Conservation (phyloP, 2,888 invertebrate species). For the Augochlorella aurata region DNA sequence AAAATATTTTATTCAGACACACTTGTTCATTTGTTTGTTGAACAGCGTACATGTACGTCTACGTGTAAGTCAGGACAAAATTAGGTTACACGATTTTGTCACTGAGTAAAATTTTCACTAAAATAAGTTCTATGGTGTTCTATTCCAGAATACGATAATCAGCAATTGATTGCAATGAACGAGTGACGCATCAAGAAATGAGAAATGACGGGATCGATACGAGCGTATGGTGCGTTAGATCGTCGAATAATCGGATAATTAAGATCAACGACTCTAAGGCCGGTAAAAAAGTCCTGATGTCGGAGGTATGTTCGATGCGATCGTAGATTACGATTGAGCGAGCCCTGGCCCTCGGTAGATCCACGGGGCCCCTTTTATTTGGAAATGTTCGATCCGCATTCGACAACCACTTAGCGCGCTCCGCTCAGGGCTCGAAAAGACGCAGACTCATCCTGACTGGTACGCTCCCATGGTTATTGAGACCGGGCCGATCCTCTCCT, state of each 20-base stretch:
- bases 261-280: conserved; percentile 19
- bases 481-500: conserved; percentile 58
- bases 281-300: conserved; percentile 18
- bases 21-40: no score
- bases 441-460: conserved; percentile 69
- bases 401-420: conserved; percentile 67
- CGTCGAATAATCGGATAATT: conserved; percentile 22
- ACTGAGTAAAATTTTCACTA: no score
- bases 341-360: conserved; percentile 26
- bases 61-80: no score
- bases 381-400: conserved; percentile 61
- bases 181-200: background rate
- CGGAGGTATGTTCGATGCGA: conserved; percentile 4
- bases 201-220: background rate
- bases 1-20: no score
- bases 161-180: background rate
- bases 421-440: conserved; percentile 49
- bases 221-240: background rate
- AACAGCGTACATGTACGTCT: no score
- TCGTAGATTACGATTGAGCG: conserved; percentile 42
- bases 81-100: no score
- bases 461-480: conserved; percentile 54
- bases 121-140: background rate
- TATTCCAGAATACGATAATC: background rate
- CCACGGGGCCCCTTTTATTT: conserved; percentile 48